Conservation (phyloP, 2,797 vertebrate genomes). For the Tadarida brasiliensis region DNA sequence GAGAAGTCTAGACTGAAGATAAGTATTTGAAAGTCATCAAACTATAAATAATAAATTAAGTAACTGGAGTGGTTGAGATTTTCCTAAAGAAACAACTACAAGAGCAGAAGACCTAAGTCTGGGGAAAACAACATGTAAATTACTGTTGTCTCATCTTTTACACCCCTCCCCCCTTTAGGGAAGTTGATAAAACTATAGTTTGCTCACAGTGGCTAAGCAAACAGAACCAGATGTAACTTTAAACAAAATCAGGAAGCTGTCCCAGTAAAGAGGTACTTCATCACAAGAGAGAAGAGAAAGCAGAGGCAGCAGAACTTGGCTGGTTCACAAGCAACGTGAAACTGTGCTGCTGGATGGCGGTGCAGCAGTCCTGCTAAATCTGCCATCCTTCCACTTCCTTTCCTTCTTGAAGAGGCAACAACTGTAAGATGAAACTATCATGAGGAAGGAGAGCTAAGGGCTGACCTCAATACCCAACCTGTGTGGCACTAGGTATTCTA, state of each 20-base stretch:
- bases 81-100: slow-evolving; percentile 9
- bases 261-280: background rate
- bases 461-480: background rate
- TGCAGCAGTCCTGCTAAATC: background rate
- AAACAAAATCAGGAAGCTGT: slow-evolving; percentile 31
- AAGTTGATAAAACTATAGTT: background rate
- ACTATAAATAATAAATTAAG: background rate
- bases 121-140: slow-evolving; percentile 5
- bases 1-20: background rate
- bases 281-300: slow-evolving; percentile 1
- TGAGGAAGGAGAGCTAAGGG: background rate
- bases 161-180: background rate
- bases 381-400: background rate
- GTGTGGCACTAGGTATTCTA: background rate
- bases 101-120: background rate
- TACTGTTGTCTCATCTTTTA: background rate
- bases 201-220: background rate
- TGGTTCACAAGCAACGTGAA: background rate
- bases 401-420: background rate
- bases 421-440: background rate
- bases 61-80: background rate
- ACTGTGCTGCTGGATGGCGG: background rate
- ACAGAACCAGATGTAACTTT: slow-evolving; percentile 29
- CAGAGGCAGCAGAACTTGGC: background rate
- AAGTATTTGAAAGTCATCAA: background rate